These are phyloP conservation scores for Dinothrombium tinctorium DNA, from an alignment of 1,140 invertebrate species.

Conservation along the genomic window DNA sequence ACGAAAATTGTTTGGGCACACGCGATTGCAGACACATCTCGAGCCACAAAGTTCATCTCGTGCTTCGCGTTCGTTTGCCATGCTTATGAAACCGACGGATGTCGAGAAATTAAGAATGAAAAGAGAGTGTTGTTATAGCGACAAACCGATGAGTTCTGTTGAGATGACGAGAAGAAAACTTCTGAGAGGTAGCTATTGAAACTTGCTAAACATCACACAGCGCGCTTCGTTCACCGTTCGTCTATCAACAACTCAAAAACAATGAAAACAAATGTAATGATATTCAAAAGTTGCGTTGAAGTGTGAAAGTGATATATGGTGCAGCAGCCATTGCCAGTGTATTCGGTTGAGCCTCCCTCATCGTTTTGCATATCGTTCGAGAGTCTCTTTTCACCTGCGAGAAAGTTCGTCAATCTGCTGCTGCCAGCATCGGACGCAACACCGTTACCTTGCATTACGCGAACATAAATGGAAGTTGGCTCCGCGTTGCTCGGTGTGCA, in stretches of 20 bases:
- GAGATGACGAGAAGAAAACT: no score
- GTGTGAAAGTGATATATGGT: neutral
- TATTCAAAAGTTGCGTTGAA: neutral
- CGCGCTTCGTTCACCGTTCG: no score
- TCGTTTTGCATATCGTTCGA: constrained; percentile 1
- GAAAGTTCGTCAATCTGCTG: neutral
- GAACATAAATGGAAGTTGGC: constrained; percentile 41
- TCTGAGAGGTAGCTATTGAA: no score
- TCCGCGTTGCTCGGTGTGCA: constrained; percentile 59
- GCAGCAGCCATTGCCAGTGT: neutral
- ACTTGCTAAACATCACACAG: no score
- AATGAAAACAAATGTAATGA: neutral
- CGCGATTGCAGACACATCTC: no score
- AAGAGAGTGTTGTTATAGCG: no score
- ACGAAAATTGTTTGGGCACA: no score
- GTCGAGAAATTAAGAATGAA: no score
- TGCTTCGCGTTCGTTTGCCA: no score
- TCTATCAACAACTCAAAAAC: neutral
- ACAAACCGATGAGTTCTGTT: no score
- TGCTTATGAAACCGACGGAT: no score
- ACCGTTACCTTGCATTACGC: constrained; percentile 55
- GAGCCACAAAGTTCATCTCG: no score
- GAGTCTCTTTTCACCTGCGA: neutral
- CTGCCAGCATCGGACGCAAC: neutral
- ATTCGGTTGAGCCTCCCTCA: neutral